A percentile compares a stretch with the other conserved stretches of the same genome.
These are phyloP conservation scores for Caenorhabditis sp. DNA, from an alignment of 2,888 invertebrate species.

Conservation along the genomic window DNA sequence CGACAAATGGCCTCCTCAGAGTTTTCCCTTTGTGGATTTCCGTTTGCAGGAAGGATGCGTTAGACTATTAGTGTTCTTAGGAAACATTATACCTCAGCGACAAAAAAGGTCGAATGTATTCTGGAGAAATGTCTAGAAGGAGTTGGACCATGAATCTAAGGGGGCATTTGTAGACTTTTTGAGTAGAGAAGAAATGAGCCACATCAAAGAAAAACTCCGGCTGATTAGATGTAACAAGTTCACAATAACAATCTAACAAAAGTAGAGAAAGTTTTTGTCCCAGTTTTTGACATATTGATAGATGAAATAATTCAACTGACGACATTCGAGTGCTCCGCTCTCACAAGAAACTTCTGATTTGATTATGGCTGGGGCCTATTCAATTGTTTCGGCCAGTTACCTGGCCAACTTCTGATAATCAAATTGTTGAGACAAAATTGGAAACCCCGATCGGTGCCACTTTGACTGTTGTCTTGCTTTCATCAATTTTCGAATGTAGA, in stretches of 20 bases:
- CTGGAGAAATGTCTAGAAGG: no score
- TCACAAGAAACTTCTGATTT: constrained; percentile 57
- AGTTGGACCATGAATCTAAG: no score
- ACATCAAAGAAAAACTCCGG: neutral
- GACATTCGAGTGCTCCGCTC: constrained; percentile 31
- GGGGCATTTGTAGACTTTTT: neutral
- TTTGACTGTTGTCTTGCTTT: constrained; percentile 29
- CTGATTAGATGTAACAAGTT: neutral
- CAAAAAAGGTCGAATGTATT: neutral
- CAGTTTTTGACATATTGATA: constrained; percentile 54
- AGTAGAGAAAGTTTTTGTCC: neutral
- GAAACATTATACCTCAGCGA: constrained; percentile 26
- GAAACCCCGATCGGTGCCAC: constrained; percentile 44
- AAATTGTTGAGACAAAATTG: constrained; percentile 43
- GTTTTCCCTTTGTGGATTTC: constrained; percentile 54
- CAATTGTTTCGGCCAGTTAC: constrained; percentile 61
- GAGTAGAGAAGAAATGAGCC: neutral
- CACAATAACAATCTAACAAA: constrained; percentile 1
- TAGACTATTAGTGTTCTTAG: constrained; percentile 45
- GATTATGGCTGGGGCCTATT: constrained; percentile 53
- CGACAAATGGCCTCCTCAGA: constrained; percentile 52
- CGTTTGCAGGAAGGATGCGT: constrained; percentile 41
- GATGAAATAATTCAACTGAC: constrained; percentile 50
- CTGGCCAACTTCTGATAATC: constrained; percentile 50
- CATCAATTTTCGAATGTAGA: neutral